Evolutionary conservation across 2,797 vertebrate genomes (phyloP).

Genomic region (Acanthopagrus latus): DNA sequence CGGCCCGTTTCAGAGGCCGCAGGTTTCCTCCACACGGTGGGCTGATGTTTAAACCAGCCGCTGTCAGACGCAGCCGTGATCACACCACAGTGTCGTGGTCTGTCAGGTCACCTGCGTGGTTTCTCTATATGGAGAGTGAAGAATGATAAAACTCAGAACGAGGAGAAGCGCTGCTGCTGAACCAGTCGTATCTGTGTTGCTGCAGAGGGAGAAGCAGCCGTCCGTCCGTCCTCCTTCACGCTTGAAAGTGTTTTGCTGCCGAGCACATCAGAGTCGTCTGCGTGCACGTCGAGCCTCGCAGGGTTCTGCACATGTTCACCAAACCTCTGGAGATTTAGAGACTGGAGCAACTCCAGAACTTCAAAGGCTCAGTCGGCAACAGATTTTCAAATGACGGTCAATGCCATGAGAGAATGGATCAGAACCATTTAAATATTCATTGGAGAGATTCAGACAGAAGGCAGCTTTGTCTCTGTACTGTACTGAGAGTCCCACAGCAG

Average conservation of each 20-base stretch:
- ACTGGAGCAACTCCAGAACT: conserved; percentile 56
- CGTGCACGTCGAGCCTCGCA: conserved; percentile 34
- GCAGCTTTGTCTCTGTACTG: neutral
- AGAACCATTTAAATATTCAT: conserved; percentile 32
- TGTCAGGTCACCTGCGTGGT: conserved; percentile 45
- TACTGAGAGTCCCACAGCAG: neutral
- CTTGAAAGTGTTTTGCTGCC: conserved; percentile 36
- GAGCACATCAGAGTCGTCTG: conserved; percentile 56
- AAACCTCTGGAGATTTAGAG: conserved; percentile 63
- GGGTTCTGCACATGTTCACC: conserved; percentile 49
- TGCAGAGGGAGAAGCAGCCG: conserved; percentile 41
- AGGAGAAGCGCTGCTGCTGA: conserved; percentile 19
- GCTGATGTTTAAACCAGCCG: conserved; percentile 44
- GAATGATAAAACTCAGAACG: conserved; percentile 41
- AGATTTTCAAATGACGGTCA: conserved; percentile 60
- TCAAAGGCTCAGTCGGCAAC: conserved; percentile 69
- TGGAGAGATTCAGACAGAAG: conserved; percentile 27
- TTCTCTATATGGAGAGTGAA: conserved; percentile 25
- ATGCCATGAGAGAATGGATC: conserved; percentile 39
- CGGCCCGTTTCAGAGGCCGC: conserved; percentile 16
- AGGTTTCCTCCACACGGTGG: conserved; percentile 31
- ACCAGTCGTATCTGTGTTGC: conserved; percentile 37
- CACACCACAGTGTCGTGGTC: conserved; percentile 41
- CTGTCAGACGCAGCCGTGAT: conserved; percentile 56
- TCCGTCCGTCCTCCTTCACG: neutral